Conservation (phyloP, 2,113 vertebrate genomes). For the Microcebus murinus region DNA sequence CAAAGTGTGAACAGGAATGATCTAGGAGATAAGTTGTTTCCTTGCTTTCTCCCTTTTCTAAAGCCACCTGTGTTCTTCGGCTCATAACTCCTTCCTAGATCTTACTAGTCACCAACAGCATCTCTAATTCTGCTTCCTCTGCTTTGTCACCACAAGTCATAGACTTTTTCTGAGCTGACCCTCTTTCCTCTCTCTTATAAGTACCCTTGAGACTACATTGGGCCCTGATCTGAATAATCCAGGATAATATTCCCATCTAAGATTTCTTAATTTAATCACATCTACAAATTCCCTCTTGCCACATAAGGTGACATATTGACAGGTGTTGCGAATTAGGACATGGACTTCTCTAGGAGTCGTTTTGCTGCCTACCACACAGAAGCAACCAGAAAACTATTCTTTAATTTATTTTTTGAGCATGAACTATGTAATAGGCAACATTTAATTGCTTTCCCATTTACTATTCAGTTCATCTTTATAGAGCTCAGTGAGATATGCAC, state of each 20-base stretch:
- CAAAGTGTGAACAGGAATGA: neutral
- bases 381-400: neutral
- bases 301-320: neutral
- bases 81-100: accelerated
- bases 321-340: neutral
- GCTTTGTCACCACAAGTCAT: no score
- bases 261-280: neutral
- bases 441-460: neutral
- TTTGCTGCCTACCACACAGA: neutral
- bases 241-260: neutral
- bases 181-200: neutral
- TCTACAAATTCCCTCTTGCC: neutral
- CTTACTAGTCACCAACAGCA: neutral
- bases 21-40: neutral
- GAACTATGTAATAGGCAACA: neutral
- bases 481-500: neutral
- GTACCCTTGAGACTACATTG: neutral
- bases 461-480: neutral
- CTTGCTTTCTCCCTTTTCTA: neutral
- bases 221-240: neutral
- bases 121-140: neutral
- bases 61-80: neutral
- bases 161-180: neutral
- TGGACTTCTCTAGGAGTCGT: neutral
- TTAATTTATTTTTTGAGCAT: neutral